Evolutionary conservation across 2,113 vertebrate species (phyloP).

Genomic region (Tyto alba): DNA sequence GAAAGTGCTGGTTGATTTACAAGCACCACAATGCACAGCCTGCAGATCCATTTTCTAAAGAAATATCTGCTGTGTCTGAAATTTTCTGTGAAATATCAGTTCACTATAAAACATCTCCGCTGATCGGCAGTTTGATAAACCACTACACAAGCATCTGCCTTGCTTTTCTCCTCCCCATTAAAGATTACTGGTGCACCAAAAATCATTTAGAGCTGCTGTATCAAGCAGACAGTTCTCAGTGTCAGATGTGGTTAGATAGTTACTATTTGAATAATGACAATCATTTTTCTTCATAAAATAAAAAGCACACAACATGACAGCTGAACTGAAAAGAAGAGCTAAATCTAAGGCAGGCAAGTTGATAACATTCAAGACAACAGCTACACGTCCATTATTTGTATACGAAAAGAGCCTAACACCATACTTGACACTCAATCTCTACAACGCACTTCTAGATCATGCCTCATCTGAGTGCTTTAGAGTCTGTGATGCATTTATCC

Average conservation of each 20-base stretch:
- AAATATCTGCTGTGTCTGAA: not conserved
- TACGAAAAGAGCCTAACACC: not conserved
- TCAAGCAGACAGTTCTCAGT: not conserved
- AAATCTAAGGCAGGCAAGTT: not conserved
- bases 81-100: conserved; percentile 20
- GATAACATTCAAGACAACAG: not conserved
- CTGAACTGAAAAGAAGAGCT: not conserved
- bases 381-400: not conserved
- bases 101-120: not conserved
- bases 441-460: not conserved
- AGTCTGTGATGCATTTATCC: not conserved
- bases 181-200: not conserved
- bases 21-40: not conserved
- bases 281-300: not conserved
- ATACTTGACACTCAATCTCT: not conserved
- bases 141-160: not conserved
- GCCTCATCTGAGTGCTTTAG: not conserved
- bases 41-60: not conserved
- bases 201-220: conserved; percentile 4
- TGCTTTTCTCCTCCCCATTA: not conserved
- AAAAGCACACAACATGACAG: not conserved
- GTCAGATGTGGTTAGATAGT: conserved; percentile 43
- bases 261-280: not conserved
- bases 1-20: not conserved
- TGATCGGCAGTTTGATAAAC: conserved; percentile 13